A percentile compares a stretch with the other conserved stretches of the same genome.
Conservation (phyloP, 2,797 vertebrate species). For the Lemur catta region DNA sequence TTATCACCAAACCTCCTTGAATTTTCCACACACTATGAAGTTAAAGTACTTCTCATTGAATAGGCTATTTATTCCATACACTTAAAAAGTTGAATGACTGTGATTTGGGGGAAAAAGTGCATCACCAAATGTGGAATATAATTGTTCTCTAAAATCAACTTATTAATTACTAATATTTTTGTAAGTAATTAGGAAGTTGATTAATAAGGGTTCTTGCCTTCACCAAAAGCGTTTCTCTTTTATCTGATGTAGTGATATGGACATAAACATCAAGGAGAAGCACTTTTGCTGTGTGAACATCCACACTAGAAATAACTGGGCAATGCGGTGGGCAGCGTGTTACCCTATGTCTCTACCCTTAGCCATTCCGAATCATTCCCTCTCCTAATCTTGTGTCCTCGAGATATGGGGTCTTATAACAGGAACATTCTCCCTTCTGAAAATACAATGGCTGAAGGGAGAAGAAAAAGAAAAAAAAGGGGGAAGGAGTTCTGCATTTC, state of each 20-base stretch:
- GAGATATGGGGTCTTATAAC: not conserved
- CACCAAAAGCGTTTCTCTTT: not conserved
- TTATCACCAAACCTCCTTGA: not conserved
- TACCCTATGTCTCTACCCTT: not conserved
- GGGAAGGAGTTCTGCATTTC: not conserved
- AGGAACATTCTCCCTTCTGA: not conserved
- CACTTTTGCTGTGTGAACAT: not conserved
- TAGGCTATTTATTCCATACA: not conserved
- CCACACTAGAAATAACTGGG: not conserved
- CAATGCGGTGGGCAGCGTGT: fast-evolving
- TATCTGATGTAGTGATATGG: not conserved
- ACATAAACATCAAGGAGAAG: not conserved
- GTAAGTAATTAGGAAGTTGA: not conserved
- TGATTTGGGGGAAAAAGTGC: not conserved
- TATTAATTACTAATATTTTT: not conserved
- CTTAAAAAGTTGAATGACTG: not conserved
- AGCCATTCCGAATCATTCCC: not conserved
- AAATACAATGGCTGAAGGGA: not conserved
- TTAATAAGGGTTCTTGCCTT: not conserved
- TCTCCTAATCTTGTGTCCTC: not conserved
- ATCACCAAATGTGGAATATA: not conserved
- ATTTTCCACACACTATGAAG: not conserved
- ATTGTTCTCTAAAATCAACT: slow-evolving; percentile 3
- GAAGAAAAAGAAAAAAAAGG: not conserved
- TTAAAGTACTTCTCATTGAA: not conserved